Evolutionary conservation across 1,140 invertebrate genomes (phyloP), one percentile per base, ranked within the genome.

Genomic region (Drosophila pseudoananassae): DNA sequence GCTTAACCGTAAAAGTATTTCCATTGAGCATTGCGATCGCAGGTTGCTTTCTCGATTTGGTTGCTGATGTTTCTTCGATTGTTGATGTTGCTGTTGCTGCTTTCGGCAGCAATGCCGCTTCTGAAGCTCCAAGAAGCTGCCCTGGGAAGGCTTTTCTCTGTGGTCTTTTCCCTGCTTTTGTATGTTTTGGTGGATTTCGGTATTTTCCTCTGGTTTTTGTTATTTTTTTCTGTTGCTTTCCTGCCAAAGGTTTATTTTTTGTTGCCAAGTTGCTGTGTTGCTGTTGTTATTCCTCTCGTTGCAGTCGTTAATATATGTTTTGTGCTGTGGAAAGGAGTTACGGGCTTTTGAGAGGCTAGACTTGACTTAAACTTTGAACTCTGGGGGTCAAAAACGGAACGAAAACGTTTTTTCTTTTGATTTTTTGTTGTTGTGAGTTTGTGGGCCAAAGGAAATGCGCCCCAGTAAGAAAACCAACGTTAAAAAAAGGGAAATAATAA

Each of bases 1-100:
- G 82, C 81, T 90, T 90, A 90, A 90, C 87, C 87, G 87, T 90
- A 75, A 90, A 90, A 90, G 76, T 54, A 43, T 75, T 75, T 69
- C 74, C 59, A 76, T 71, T 64, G 66, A 72, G 59, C 74, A 77
- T 74, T 58, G 77, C 72, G 66, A 76, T 82, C 76, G 82, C 82
- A 87, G 82, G 76, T 84, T 84, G 80, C 80, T 83, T 87, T 87
- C 77, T 87, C 81, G 78, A 53, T 71, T 65, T 53, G 33, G 47
- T 49, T 51, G 57, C 33, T 58, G 58, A 61, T 45, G 69, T 54
- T 50, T 55, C 40, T 50, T 55, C 40, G 40, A 6, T 17, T 36
- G 54, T 49, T 38, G 54, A 15, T 55, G 77, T 50, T 59, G 76
- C 70, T 51, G 61, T 64, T 46, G 58, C 53, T 55, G 68, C 40